These are phyloP conservation scores for Drosophila orosa DNA, from an alignment of 1,140 invertebrate genomes.

Conservation along the genomic window DNA sequence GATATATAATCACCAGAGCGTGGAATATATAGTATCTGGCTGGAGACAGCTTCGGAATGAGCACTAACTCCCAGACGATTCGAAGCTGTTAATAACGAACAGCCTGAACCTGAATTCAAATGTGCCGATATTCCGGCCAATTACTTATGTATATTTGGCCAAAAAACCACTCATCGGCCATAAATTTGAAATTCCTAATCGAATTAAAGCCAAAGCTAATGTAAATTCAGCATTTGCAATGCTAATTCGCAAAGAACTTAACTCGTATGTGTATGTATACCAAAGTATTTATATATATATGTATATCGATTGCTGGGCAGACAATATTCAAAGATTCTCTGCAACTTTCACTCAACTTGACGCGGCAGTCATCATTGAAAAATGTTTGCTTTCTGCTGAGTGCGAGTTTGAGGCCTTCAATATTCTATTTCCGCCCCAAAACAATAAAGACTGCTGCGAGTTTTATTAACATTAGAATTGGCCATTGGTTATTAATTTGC, in stretches of 20 bases:
- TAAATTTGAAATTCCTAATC: slow-evolving; percentile 45
- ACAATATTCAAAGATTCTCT: slow-evolving; percentile 29
- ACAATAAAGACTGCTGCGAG: slow-evolving; percentile 27
- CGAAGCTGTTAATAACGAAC: slow-evolving; percentile 22
- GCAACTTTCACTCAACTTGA: slow-evolving; percentile 55
- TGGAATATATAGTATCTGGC: slow-evolving; percentile 24
- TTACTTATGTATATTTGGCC: slow-evolving; percentile 55
- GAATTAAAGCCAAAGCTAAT: slow-evolving; percentile 56
- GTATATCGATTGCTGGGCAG: slow-evolving; percentile 9
- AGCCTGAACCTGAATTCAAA: slow-evolving; percentile 39
- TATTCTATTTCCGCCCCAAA: slow-evolving; percentile 72
- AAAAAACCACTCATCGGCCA: slow-evolving; percentile 33
- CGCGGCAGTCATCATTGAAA: slow-evolving; percentile 43
- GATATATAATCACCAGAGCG: background rate
- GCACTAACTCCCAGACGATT: slow-evolving; percentile 10
- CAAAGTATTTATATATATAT: background rate
- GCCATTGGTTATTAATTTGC: slow-evolving; percentile 77
- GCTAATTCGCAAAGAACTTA: slow-evolving; percentile 63
- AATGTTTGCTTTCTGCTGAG: slow-evolving; percentile 36
- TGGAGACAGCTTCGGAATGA: slow-evolving; percentile 25
- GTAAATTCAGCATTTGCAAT: slow-evolving; percentile 62
- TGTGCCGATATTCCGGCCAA: slow-evolving; percentile 42
- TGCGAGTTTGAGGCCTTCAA: slow-evolving; percentile 51
- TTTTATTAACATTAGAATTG: slow-evolving; percentile 73
- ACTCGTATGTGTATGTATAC: slow-evolving; percentile 1